Evolutionary conservation across 2,888 invertebrate species (phyloP), one percentile per base, ranked within the genome.

Genomic region (Teleiodes luculella): DNA sequence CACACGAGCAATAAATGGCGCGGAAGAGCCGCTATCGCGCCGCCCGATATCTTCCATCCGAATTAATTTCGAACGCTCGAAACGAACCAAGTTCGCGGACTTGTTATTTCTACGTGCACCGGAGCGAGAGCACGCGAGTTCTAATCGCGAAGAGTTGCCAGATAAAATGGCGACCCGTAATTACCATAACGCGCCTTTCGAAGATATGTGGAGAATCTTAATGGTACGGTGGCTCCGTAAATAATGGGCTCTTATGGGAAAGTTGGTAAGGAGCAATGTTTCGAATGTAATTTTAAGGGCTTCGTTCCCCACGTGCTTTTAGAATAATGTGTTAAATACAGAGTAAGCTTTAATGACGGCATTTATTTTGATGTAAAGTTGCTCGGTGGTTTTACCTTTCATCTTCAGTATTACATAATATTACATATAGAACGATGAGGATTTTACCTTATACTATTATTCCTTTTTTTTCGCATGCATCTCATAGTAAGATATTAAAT

Each of bases 231-330:
- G 83, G 82, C 83, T 87, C 68, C 81, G 86, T 87, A 87, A 89
- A 89, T 89, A 88, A 89, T 89, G 86, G 88, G 82, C 87, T 88
- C 87, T 87, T 89, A 86, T 87, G 86, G 86, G 86, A 87, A 89
- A 89, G 82, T 89, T 89, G 81, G 81, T 82, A 81, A 82, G 84
- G 85, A 85, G 86, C 86, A 86, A 80, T 87, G 88, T 87, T 86
- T 88, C 86, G 86, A 84, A 81, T 84, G 85, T 88, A 87, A 87
- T 87, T 88, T 86, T 85, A 86, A 86, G 82, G 86, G 86, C 69
- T 78, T 80, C 83, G 74, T 74, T 81, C 69, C 80, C 82, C 82
- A 83, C 83, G 84, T 85, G 86, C 86, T 84, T 81, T 85, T 80
- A 83, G 80, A 86, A 85, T 86, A 86, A 87, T 86, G 85, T 83